Evolutionary conservation across 2,113 vertebrate genomes (phyloP).

Genomic region (Lathamus discolor): DNA sequence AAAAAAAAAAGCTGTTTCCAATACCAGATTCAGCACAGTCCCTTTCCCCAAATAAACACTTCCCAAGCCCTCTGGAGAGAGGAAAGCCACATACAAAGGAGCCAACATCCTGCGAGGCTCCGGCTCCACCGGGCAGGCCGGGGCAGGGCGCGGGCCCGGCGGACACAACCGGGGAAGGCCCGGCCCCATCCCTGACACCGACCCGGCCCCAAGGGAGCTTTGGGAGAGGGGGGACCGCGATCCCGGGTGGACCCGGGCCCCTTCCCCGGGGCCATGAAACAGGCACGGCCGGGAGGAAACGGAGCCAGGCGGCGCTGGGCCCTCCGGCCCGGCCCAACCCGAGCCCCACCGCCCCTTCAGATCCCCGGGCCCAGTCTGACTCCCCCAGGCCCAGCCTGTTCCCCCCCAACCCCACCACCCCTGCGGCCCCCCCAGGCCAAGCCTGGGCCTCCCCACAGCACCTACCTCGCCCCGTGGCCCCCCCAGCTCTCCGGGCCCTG

Average conservation of each 20-base stretch:
- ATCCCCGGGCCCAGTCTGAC: not conserved
- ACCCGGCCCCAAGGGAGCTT: not conserved
- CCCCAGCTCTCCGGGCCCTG: not conserved
- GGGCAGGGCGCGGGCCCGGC: not conserved
- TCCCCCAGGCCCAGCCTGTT: too few relatives aligned
- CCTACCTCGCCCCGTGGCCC: not conserved
- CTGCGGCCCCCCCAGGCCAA: not conserved
- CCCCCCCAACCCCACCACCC: too few relatives aligned
- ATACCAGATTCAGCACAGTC: not conserved
- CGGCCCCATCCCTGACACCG: not conserved
- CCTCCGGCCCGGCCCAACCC: not conserved
- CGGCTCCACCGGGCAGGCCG: not conserved
- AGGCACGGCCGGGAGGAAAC: not conserved
- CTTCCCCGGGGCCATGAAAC: not conserved
- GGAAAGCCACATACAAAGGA: conserved; percentile 49
- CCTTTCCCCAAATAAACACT: not conserved
- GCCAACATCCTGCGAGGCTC: conserved; percentile 13
- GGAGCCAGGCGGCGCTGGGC: not conserved
- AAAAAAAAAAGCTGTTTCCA: not conserved
- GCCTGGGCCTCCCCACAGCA: not conserved
- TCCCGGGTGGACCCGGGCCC: not conserved
- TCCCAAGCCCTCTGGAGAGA: not conserved
- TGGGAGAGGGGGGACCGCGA: not conserved
- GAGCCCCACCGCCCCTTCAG: not conserved
- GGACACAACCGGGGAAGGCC: not conserved